These are phyloP conservation scores for Myotis daubentonii DNA, from an alignment of 2,797 vertebrate genomes.

Conservation along the genomic window DNA sequence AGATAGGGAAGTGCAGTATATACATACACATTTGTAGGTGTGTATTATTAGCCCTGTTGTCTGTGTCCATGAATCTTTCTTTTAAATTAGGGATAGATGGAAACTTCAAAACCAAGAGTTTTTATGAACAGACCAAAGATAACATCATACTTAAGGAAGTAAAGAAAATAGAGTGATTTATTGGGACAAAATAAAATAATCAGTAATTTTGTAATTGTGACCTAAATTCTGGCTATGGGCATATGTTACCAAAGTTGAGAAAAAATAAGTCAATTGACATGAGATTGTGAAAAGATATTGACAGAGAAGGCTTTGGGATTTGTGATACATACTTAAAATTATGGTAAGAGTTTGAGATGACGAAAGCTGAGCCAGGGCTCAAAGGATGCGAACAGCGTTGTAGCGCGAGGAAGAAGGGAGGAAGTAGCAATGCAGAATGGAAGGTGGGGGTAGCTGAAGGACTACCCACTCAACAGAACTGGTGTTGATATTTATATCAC, in stretches of 20 bases:
- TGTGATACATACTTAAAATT: background rate
- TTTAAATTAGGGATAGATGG: background rate
- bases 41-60: background rate
- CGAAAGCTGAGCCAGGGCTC: background rate
- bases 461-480: background rate
- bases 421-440: background rate
- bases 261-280: background rate
- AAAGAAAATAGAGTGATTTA: background rate
- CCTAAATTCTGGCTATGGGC: background rate
- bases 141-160: background rate
- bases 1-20: background rate
- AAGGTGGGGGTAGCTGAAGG: background rate
- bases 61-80: background rate
- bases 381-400: accelerated
- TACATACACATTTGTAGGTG: background rate
- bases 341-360: background rate
- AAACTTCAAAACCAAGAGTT: background rate
- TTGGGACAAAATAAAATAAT: background rate
- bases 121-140: background rate
- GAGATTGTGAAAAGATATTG: background rate
- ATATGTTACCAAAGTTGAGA: background rate
- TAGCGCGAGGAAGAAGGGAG: background rate
- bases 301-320: background rate
- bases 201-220: background rate
- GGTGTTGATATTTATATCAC: background rate